Evolutionary conservation across 2,888 invertebrate genomes (phyloP).

Genomic region (Panopea generosa): DNA sequence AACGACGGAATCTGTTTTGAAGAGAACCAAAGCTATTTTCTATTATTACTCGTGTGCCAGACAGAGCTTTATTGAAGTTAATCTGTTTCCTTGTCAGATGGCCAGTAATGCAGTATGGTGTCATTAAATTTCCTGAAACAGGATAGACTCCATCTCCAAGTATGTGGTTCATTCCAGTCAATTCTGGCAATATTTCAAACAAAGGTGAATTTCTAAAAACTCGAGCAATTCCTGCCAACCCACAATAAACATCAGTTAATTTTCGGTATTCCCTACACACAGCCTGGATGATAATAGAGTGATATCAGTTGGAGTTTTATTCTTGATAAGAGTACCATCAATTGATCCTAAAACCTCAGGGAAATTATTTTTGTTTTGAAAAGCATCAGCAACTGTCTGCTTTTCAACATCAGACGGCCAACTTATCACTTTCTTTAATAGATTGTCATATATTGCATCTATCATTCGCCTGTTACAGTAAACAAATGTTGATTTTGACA

Average conservation of each 20-base stretch:
- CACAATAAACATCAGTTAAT: background rate
- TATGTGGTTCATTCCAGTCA: background rate
- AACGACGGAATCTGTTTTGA: too few relatives aligned
- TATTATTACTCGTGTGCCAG: background rate
- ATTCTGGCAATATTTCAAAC: background rate
- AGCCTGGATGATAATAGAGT: background rate
- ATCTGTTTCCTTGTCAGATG: background rate
- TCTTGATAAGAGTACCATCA: constrained; percentile 5
- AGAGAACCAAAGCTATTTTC: background rate
- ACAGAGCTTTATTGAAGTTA: background rate
- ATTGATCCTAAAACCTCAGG: constrained; percentile 4
- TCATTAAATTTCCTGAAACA: background rate
- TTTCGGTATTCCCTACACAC: background rate
- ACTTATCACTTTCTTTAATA: background rate
- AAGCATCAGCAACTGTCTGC: background rate
- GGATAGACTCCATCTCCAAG: constrained; percentile 1
- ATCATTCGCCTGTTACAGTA: background rate
- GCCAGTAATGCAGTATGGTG: background rate
- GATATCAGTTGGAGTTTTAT: background rate
- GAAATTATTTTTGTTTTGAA: background rate
- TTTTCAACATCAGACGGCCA: background rate
- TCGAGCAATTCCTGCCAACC: constrained; percentile 1
- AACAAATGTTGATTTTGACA: background rate
- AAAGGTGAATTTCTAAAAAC: constrained; percentile 2
- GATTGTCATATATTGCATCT: too few relatives aligned